Evolutionary conservation across 1,140 invertebrate species (phyloP).

Genomic region (Calycopis cecrops): DNA sequence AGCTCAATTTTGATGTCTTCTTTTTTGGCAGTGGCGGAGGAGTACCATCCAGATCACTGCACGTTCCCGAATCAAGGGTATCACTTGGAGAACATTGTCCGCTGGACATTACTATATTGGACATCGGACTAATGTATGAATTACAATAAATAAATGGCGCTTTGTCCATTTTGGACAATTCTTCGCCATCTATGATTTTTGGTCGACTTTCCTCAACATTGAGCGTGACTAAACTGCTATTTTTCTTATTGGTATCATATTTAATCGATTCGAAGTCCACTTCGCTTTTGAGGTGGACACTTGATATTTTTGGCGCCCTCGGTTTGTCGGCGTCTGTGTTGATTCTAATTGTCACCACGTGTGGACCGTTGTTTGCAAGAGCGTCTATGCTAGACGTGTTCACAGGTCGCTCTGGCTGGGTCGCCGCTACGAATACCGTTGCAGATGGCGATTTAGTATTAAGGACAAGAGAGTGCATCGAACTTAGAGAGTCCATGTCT

Average conservation of each 20-base stretch:
- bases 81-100: constrained; percentile 87
- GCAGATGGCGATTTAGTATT: constrained; percentile 69
- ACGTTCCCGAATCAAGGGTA: constrained; percentile 87
- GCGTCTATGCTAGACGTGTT: constrained; percentile 55
- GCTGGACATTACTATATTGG: constrained; percentile 80
- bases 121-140: constrained; percentile 59
- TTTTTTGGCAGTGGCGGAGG: constrained; percentile 83
- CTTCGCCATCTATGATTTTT: constrained; percentile 59
- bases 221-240: constrained; percentile 54
- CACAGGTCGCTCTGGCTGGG: constrained; percentile 66
- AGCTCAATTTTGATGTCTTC: constrained; percentile 73
- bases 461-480: constrained; percentile 73
- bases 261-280: constrained; percentile 55
- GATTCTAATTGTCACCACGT: constrained; percentile 82
- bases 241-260: constrained; percentile 54
- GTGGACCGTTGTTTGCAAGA: constrained; percentile 57
- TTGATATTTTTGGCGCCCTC: constrained; percentile 69
- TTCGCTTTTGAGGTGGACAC: constrained; percentile 66
- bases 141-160: constrained; percentile 66
- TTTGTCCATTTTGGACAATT: constrained; percentile 53
- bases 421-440: constrained; percentile 80
- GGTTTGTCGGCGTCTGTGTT: constrained; percentile 75
- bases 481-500: constrained; percentile 62
- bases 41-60: constrained; percentile 86
- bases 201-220: constrained; percentile 56